Conservation (phyloP, 2,797 vertebrate species). For the Darevskia nairensis region DNA sequence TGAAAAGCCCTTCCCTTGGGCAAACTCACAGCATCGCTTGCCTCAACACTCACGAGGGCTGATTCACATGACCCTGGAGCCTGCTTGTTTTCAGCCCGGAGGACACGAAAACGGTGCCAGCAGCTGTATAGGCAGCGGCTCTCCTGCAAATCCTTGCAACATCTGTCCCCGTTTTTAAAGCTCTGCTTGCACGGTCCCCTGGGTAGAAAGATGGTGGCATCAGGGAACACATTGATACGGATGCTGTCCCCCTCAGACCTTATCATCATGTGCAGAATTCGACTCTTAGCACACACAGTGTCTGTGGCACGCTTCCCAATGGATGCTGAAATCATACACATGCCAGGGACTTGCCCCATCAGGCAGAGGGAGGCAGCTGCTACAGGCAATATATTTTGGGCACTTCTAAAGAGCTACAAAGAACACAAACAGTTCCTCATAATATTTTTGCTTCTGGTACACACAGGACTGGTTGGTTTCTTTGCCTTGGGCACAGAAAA, state of each 20-base stretch:
- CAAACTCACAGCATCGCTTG: not conserved
- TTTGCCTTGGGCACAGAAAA: not conserved
- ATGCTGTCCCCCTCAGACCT: no score
- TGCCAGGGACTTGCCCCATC: not conserved
- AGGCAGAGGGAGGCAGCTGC: not conserved
- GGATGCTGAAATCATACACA: not conserved
- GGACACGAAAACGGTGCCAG: no score
- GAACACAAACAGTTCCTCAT: not conserved
- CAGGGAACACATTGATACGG: not conserved
- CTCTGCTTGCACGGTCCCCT: not conserved
- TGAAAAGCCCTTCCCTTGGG: not conserved
- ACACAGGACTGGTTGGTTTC: not conserved
- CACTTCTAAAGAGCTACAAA: not conserved
- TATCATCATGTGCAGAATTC: not conserved
- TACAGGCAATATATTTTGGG: not conserved
- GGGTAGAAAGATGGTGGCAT: not conserved
- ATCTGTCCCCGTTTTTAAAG: not conserved
- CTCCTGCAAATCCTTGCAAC: not conserved
- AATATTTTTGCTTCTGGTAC: not conserved
- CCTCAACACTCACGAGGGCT: not conserved
- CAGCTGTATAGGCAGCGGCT: not conserved
- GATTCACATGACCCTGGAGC: not conserved
- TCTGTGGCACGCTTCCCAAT: not conserved
- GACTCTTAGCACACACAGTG: not conserved
- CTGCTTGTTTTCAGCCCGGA: not conserved